These are phyloP conservation scores for Ceyx melanurus DNA, from an alignment of 2,113 vertebrate species.

Conservation along the genomic window DNA sequence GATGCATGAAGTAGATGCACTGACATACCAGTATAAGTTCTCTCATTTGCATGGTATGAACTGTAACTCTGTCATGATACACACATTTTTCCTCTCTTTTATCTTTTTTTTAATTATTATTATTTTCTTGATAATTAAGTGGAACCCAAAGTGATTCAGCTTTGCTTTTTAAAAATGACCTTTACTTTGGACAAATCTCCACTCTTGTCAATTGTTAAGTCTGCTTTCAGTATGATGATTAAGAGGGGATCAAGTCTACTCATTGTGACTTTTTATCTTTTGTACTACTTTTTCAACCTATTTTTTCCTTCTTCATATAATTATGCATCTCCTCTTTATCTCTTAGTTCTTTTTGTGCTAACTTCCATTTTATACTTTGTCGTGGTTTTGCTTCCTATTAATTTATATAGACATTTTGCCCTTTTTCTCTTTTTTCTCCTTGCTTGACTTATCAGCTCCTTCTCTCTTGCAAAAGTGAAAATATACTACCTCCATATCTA, in stretches of 20 bases:
- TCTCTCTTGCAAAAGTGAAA: neutral
- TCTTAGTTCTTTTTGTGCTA: neutral
- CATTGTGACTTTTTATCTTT: neutral
- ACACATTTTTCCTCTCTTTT: rapidly evolving
- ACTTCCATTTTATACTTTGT: neutral
- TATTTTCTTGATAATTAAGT: neutral
- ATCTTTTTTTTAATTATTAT: too few species aligned
- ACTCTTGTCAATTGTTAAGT: neutral
- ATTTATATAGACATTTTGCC: neutral
- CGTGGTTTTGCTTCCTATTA: neutral
- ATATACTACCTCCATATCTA: neutral
- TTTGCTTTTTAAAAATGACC: conserved; percentile 30
- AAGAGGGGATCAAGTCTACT: neutral
- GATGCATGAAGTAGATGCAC: neutral
- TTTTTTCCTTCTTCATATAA: neutral
- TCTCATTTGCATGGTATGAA: neutral
- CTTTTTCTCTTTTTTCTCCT: neutral
- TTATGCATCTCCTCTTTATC: neutral
- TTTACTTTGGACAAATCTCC: neutral
- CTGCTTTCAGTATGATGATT: neutral
- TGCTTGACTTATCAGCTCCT: neutral
- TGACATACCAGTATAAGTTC: neutral
- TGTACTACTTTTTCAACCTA: neutral
- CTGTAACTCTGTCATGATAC: neutral
- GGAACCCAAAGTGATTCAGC: neutral